phyloP scores from a whole-genome alignment of 2,888 invertebrate species.

The Eulithis prunata region DNA sequence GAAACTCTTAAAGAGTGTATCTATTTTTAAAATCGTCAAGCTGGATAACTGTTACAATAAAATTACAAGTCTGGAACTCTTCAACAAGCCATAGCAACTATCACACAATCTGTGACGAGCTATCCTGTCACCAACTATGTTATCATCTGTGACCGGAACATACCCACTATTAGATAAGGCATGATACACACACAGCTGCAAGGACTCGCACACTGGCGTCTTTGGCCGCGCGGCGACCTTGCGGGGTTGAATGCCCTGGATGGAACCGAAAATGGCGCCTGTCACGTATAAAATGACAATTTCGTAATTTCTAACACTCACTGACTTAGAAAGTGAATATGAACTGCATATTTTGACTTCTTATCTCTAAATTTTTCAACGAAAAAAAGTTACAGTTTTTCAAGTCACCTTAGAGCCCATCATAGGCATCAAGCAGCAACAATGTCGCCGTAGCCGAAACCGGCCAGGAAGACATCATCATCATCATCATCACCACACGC shows the following conservation, averaged over 20 bases:
- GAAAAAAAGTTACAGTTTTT: too few species aligned
- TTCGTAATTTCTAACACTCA: conserved; percentile 24
- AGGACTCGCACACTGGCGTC: conserved; percentile 13
- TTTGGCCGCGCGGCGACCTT: conserved; percentile 32
- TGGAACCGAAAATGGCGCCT: conserved; percentile 30
- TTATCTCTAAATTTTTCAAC: neutral
- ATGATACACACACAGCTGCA: conserved; percentile 6
- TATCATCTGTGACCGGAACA: neutral
- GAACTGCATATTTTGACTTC: neutral
- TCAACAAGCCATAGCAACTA: neutral
- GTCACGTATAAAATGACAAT: conserved; percentile 26
- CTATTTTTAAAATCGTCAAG: neutral
- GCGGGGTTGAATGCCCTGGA: conserved; percentile 31
- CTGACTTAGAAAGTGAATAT: neutral
- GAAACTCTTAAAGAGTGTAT: neutral
- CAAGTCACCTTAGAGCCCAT: too few species aligned
- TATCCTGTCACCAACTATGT: neutral
- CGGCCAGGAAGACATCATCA: too few species aligned
- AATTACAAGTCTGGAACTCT: neutral
- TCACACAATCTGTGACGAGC: neutral
- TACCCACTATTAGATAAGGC: conserved; percentile 7
- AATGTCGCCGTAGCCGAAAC: too few species aligned
- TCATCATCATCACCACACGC: too few species aligned
- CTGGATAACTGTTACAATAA: neutral
- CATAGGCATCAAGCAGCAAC: too few species aligned